Evolutionary conservation across 2,113 vertebrate genomes (phyloP).

Genomic region (Phaethon lepturus): DNA sequence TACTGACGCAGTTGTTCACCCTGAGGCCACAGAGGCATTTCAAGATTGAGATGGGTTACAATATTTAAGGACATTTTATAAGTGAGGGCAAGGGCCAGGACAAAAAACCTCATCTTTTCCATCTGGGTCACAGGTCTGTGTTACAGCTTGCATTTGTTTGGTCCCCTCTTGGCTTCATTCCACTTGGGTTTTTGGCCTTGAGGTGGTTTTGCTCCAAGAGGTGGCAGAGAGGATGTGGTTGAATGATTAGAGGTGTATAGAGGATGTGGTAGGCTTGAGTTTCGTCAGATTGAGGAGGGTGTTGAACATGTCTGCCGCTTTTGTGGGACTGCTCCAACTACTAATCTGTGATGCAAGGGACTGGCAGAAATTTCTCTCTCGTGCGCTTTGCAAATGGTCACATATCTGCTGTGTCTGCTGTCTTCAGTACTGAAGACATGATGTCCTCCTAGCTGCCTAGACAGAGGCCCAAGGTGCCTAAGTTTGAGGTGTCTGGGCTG

Average conservation of each 20-base stretch:
- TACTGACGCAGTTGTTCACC: not conserved
- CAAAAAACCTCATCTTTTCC: not conserved
- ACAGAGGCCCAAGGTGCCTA: not conserved
- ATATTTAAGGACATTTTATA: not conserved
- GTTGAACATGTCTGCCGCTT: not conserved
- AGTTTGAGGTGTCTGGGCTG: not conserved
- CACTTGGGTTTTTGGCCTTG: rapidly evolving
- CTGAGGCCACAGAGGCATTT: not conserved
- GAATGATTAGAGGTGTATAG: not conserved
- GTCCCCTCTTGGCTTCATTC: not conserved
- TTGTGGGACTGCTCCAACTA: not conserved
- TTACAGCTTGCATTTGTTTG: not conserved
- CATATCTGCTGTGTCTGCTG: not conserved
- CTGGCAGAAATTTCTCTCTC: rapidly evolving
- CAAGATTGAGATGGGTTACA: not conserved
- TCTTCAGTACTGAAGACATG: not conserved
- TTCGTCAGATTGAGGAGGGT: not conserved
- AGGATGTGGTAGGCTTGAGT: not conserved
- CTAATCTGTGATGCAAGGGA: not conserved
- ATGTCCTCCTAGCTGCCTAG: not conserved
- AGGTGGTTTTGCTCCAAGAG: not conserved
- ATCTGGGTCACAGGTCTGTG: not conserved
- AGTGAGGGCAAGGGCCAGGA: not conserved
- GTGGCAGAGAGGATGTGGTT: not conserved
- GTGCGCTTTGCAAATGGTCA: not conserved